Evolutionary conservation across 2,888 invertebrate species (phyloP).

Genomic region (Eulithis testata): DNA sequence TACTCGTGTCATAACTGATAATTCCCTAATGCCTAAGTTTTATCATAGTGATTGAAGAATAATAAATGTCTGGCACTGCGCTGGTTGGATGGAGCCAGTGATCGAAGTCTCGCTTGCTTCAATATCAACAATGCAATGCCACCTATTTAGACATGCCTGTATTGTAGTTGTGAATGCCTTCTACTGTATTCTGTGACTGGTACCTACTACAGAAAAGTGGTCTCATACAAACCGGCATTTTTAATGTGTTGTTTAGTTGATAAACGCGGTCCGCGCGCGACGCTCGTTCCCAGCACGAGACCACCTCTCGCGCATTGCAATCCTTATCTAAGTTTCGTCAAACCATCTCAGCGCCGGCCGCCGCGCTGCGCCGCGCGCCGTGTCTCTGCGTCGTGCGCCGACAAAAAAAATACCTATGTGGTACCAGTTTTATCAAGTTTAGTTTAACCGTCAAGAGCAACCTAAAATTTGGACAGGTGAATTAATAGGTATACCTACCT

Average conservation of each 20-base stretch:
- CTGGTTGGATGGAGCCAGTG: neutral
- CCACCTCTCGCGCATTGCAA: conserved; percentile 46
- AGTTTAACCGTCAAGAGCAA: neutral
- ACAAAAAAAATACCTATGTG: conserved; percentile 12
- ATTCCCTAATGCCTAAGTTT: too few species aligned
- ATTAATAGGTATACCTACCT: neutral
- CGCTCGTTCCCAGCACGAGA: conserved; percentile 62
- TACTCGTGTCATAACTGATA: too few species aligned
- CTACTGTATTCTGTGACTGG: conserved; percentile 26
- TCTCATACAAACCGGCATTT: conserved; percentile 64
- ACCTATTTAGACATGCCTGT: conserved; percentile 42
- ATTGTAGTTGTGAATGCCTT: conserved; percentile 5
- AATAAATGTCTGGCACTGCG: too few species aligned
- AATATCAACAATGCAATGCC: conserved; percentile 50
- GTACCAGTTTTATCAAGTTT: conserved; percentile 2
- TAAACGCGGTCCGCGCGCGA: conserved; percentile 69
- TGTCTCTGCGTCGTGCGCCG: neutral
- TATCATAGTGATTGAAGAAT: neutral
- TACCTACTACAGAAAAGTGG: conserved; percentile 49
- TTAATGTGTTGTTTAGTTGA: conserved; percentile 79
- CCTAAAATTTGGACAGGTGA: neutral
- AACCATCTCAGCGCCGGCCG: neutral
- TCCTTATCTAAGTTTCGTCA: conserved; percentile 48
- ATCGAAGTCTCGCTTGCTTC: neutral
- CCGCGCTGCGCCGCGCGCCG: neutral